A percentile compares a stretch with the other conserved stretches of the same genome.
Conservation (phyloP, 1,140 invertebrate species). For the Lepidurus arcticus region DNA sequence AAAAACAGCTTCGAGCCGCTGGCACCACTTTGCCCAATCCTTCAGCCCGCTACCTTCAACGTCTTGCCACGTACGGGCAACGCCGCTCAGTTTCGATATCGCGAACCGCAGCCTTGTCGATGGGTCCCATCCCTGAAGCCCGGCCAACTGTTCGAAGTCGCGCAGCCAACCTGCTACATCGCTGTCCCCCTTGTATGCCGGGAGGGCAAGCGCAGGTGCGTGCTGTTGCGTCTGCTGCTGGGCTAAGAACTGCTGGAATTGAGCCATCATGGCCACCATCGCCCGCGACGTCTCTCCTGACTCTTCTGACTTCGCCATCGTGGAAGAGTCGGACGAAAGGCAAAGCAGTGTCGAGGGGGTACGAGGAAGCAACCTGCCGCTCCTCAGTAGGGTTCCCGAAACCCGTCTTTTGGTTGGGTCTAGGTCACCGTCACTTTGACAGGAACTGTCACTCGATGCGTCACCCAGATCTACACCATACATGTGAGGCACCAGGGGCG, state of each 20-base stretch:
- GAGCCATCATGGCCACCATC: not conserved
- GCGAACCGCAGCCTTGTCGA: not conserved
- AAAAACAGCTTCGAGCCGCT: slow-evolving; percentile 8
- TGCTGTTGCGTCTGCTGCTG: not conserved
- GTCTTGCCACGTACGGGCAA: slow-evolving; percentile 25
- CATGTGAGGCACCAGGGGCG: not conserved
- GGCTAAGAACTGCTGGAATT: not conserved
- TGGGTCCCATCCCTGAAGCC: not conserved
- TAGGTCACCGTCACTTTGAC: slow-evolving; percentile 4
- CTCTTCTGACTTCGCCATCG: not conserved
- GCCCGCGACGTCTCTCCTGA: not conserved
- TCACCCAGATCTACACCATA: not conserved
- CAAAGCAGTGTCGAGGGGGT: not conserved
- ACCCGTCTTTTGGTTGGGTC: not conserved
- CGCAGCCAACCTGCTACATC: not conserved
- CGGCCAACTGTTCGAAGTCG: slow-evolving; percentile 3
- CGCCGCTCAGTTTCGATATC: slow-evolving; percentile 24
- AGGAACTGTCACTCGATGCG: not conserved
- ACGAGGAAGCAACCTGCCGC: not conserved
- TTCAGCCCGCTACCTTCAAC: not conserved
- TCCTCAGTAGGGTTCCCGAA: not conserved
- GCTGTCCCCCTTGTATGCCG: not conserved
- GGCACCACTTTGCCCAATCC: slow-evolving; percentile 10
- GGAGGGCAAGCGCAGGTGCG: not conserved
- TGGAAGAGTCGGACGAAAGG: not conserved